Percentiles rank a stretch among this genome's conserved stretches.
phyloP scores from a whole-genome alignment of 2,797 vertebrate species.

The Adrianichthys oophorus region DNA sequence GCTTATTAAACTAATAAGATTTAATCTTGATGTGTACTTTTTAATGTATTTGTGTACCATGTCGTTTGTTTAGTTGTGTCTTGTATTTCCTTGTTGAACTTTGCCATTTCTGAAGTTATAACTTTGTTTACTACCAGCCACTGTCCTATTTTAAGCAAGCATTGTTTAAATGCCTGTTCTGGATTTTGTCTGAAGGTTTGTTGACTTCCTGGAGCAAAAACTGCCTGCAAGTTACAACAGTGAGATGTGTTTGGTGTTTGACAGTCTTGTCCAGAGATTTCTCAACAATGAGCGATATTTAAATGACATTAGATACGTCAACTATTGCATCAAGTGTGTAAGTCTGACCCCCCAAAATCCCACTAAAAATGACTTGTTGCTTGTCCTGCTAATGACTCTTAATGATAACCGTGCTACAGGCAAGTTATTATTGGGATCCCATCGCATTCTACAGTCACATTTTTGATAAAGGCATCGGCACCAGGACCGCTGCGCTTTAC shows the following conservation, averaged over 20 bases:
- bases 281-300: conserved; percentile 78
- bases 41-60: not conserved
- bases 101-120: not conserved
- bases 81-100: too few species aligned
- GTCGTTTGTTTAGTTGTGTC: not conserved
- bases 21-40: not conserved
- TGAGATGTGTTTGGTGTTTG: conserved; percentile 73
- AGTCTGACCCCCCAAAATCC: conserved; percentile 40
- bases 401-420: conserved; percentile 65
- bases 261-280: conserved; percentile 83
- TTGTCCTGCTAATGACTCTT: not conserved
- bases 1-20: not conserved
- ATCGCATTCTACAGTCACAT: conserved; percentile 80
- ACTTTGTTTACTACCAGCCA: not conserved
- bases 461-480: conserved; percentile 80
- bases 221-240: conserved; percentile 57
- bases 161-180: not conserved
- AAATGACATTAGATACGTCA: conserved; percentile 83
- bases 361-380: not conserved
- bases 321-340: conserved; percentile 87
- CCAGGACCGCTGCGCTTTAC: conserved; percentile 77
- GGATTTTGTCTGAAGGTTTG: conserved; percentile 73
- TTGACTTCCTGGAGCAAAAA: conserved; percentile 76
- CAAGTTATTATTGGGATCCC: conserved; percentile 79
- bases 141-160: not conserved